Evolutionary conservation across 2,888 invertebrate genomes (phyloP).

Genomic region (Meganola albula): DNA sequence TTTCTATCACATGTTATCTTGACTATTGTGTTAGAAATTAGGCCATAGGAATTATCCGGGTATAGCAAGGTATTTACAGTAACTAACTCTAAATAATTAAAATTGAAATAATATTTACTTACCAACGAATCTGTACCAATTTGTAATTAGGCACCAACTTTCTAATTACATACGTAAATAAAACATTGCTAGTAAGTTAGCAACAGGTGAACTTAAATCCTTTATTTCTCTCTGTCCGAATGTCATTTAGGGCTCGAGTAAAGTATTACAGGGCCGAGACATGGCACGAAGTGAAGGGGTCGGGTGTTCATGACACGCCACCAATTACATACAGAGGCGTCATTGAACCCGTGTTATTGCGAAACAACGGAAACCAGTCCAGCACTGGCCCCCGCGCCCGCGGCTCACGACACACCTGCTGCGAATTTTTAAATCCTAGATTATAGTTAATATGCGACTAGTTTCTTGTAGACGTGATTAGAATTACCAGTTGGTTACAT

Average conservation of each 20-base stretch:
- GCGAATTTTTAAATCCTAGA: constrained; percentile 76
- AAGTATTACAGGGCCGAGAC: constrained; percentile 23
- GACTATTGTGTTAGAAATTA: not conserved
- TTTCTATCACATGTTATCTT: constrained; percentile 40
- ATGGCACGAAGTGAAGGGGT: constrained; percentile 47
- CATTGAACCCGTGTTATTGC: constrained; percentile 75
- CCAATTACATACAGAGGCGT: constrained; percentile 69
- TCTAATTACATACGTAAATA: too few species aligned
- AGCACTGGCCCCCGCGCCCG: constrained; percentile 31
- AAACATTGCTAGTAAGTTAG: too few species aligned
- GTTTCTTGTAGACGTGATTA: constrained; percentile 52
- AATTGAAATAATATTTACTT: too few species aligned
- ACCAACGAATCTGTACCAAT: too few species aligned
- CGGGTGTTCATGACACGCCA: constrained; percentile 61
- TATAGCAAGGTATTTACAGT: too few species aligned
- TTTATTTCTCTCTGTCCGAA: too few species aligned
- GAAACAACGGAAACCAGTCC: constrained; percentile 77
- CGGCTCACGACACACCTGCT: constrained; percentile 53
- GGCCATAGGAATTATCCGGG: not conserved
- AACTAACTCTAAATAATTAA: too few species aligned
- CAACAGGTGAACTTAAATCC: too few species aligned
- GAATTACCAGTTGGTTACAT: constrained; percentile 58
- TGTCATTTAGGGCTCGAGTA: too few species aligned
- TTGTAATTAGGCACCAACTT: too few species aligned
- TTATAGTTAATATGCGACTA: constrained; percentile 70